Evolutionary conservation across 2,113 vertebrate species (phyloP), one percentile per base, ranked within the genome.

Genomic region (Malurus elegans): DNA sequence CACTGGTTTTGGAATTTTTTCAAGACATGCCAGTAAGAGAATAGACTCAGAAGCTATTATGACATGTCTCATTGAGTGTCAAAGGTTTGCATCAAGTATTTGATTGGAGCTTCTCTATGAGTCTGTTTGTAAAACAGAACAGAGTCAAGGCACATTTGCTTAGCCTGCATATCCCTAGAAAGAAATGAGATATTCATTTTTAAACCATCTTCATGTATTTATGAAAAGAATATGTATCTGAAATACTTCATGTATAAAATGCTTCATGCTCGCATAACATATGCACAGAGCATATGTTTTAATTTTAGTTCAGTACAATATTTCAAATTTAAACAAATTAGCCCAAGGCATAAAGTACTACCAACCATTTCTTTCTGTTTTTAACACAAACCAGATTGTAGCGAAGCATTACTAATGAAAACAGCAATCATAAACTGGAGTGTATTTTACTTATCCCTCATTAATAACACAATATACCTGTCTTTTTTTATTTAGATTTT

Each of bases 401-500:
- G 21, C 73, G 58, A 76, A 72, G 50, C 47, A 60, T 88, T 76
- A 50, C 62, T 85, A 75, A 88, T 72, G 54, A 69, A 88, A 96
- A 93, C 50, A 72, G 58, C 56, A 88, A 24, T 80, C 69, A 79
- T 36, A 78, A 74, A 84, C 44, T 69, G 86, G 23, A 53, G 29
- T 0, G 0, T 66, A 61, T 92, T 92, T 93, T 89, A 57, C 74
- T 83, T 71, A 47, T 4, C 58, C 12, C 8, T 58, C 42, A 29
- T 95, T 96, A 94, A 94, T 12, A 64, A 89, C 86, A 97, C 61
- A 92, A 92, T 73, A 93, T 84, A 97, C 47, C 57, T 97, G 32
- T 79, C 86, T 94, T 90, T 90, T 92, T 94, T 73, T 5, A 92
- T 94, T 97, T 95, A 94, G 90, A 93, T 94, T 96, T 96, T 96